These are phyloP conservation scores for Cataglyphis altisquamis DNA, from an alignment of 2,888 invertebrate genomes.

Conservation along the genomic window DNA sequence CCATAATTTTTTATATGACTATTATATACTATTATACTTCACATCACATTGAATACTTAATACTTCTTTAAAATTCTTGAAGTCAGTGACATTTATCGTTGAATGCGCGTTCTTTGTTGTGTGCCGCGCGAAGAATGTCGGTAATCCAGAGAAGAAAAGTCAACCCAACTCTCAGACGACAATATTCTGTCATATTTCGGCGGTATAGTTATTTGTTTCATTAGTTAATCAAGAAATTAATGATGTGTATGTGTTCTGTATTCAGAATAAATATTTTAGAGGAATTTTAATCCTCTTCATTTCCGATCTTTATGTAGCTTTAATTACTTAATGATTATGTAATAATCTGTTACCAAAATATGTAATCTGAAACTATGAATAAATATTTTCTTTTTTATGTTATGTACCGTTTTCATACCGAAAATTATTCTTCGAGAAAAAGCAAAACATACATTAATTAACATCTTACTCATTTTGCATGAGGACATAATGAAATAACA, in stretches of 20 bases:
- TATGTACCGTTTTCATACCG: not conserved
- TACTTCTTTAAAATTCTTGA: not conserved
- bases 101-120: not conserved
- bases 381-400: not conserved
- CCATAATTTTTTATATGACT: not conserved
- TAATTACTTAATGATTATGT: not conserved
- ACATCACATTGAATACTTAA: not conserved
- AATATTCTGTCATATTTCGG: not conserved
- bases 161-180: not conserved
- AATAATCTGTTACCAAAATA: constrained; percentile 1
- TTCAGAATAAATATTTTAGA: not conserved
- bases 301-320: not conserved
- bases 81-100: constrained; percentile 5
- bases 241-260: not conserved
- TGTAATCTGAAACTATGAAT: not conserved
- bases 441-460: constrained; percentile 27
- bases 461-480: not conserved
- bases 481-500: not conserved
- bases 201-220: not conserved
- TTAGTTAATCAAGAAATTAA: constrained; percentile 11
- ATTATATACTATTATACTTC: not conserved
- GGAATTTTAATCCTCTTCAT: constrained; percentile 14
- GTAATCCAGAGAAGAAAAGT: not conserved
- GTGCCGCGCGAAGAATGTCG: not conserved
- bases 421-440: constrained; percentile 24